phyloP scores from a whole-genome alignment of 2,113 vertebrate species.

The Raja brachyura region DNA sequence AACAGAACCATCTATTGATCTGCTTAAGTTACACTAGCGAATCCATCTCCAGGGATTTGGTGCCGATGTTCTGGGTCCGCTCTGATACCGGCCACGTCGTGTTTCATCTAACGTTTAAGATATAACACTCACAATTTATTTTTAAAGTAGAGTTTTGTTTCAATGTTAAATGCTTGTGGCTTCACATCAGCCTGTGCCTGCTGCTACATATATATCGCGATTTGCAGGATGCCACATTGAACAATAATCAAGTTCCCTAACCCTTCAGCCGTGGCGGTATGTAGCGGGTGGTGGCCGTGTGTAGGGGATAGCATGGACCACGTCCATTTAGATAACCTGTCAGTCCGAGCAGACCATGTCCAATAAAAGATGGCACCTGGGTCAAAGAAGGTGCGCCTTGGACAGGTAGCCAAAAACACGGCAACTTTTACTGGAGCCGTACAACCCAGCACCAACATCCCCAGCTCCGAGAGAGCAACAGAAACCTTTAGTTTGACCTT shows the following conservation, averaged over 20 bases:
- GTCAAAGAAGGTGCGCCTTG: not conserved
- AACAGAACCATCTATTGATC: not conserved
- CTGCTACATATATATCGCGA: not conserved
- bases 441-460: not conserved
- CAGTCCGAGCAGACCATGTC: not conserved
- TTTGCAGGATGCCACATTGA: not conserved
- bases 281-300: not conserved
- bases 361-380: not conserved
- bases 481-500: constrained; percentile 21
- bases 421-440: too few species aligned
- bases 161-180: not conserved
- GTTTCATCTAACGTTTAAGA: not conserved
- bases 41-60: not conserved
- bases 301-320: not conserved
- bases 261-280: not conserved
- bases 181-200: not conserved
- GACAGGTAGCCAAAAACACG: not conserved
- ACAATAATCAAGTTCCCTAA: not conserved
- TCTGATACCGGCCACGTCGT: not conserved
- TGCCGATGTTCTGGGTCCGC: not conserved
- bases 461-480: not conserved
- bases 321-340: not conserved
- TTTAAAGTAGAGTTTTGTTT: not conserved
- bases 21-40: not conserved
- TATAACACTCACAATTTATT: not conserved